These are phyloP conservation scores for Microcebus tavaratra DNA, from an alignment of 2,113 vertebrate species.

Conservation along the genomic window DNA sequence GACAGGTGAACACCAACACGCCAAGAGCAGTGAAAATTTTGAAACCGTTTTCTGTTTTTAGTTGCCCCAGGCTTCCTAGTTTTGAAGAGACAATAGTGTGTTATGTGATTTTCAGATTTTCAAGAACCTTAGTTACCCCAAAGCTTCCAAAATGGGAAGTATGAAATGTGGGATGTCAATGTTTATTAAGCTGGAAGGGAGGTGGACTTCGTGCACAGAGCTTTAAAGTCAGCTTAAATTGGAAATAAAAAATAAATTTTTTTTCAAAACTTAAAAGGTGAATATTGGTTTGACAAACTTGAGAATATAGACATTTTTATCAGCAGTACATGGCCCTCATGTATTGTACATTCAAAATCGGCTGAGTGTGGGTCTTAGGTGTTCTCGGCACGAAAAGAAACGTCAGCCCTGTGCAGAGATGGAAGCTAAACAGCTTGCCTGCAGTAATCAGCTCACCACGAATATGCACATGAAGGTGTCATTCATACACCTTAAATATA, in stretches of 20 bases:
- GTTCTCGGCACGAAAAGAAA: background rate
- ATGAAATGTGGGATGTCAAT: rapidly evolving
- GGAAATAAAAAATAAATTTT: background rate
- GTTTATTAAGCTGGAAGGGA: background rate
- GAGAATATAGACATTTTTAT: background rate
- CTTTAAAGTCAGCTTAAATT: background rate
- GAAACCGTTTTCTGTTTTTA: background rate
- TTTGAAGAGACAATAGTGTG: background rate
- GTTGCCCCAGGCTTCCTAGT: background rate
- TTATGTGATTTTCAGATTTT: background rate
- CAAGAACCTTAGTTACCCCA: background rate
- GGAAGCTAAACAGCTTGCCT: background rate
- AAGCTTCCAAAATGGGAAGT: background rate
- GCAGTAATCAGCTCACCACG: too few species aligned
- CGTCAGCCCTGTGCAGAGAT: too few species aligned
- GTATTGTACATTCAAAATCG: background rate
- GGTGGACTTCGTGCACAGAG: rapidly evolving
- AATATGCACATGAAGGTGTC: background rate
- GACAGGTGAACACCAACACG: background rate
- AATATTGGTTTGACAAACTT: background rate
- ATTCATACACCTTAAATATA: too few species aligned
- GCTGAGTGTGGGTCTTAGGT: background rate
- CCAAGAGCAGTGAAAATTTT: background rate
- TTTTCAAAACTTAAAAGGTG: background rate
- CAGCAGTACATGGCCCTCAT: background rate